These are phyloP conservation scores for Karalla daura DNA, from an alignment of 2,797 vertebrate species.

Conservation along the genomic window DNA sequence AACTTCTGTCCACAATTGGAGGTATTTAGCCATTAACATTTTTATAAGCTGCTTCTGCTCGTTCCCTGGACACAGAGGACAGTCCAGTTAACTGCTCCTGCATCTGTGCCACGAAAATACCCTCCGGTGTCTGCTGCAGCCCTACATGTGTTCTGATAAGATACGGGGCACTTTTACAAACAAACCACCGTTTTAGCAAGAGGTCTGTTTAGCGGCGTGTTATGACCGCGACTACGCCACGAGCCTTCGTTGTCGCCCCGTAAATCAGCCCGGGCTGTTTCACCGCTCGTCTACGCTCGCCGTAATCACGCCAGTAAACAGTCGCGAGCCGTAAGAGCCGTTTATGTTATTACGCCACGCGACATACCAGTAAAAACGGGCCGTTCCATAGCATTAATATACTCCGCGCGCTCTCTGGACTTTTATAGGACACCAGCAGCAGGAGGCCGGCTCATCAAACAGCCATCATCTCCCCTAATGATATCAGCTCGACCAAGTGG, in stretches of 20 bases:
- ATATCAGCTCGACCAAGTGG: conserved; percentile 65
- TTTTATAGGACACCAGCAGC: conserved; percentile 62
- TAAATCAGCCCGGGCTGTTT: conserved; percentile 68
- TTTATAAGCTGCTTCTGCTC: conserved; percentile 6
- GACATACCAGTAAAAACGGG: conserved; percentile 42
- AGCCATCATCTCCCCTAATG: conserved; percentile 73
- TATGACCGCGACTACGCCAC: conserved; percentile 20
- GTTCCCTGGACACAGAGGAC: too few species aligned
- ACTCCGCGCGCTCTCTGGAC: conserved; percentile 29
- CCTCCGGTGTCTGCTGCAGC: not conserved
- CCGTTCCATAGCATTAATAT: conserved; percentile 39
- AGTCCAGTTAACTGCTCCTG: not conserved
- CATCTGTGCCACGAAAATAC: too few species aligned
- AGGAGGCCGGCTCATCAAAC: conserved; percentile 73
- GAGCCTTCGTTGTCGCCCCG: conserved; percentile 32
- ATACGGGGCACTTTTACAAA: not conserved
- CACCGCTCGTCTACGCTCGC: conserved; percentile 58
- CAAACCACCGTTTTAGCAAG: conserved; percentile 17
- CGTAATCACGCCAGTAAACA: conserved; percentile 72
- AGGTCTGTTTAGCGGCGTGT: conserved; percentile 31
- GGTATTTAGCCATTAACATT: conserved; percentile 1
- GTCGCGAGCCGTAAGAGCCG: conserved; percentile 41
- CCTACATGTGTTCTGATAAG: not conserved
- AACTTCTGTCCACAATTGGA: conserved; percentile 5
- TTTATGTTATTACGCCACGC: conserved; percentile 62